phyloP scores from a whole-genome alignment of 53 echinoderm and acorn worm genomes.

The Zoroaster sp. region DNA sequence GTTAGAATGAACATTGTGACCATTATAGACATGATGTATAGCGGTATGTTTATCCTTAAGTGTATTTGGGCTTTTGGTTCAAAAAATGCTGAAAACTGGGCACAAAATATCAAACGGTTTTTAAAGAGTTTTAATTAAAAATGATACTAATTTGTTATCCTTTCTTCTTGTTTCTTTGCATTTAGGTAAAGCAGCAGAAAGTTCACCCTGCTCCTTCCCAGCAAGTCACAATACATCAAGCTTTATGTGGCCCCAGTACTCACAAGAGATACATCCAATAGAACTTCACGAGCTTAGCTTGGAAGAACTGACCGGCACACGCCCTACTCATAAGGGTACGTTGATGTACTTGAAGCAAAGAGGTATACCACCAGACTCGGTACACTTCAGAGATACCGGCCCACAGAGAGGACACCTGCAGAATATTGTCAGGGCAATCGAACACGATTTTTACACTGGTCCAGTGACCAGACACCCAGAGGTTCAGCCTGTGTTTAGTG shows the following conservation, averaged over 20 bases:
- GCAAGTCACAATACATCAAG: background rate
- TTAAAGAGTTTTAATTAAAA: too few species aligned
- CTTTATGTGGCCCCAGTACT: slow-evolving; percentile 37
- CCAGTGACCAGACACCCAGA: slow-evolving; percentile 25
- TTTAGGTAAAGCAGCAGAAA: background rate
- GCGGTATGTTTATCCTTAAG: too few species aligned
- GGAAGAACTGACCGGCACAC: slow-evolving; percentile 74
- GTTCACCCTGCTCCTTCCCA: background rate
- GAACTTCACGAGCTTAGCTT: slow-evolving; percentile 70
- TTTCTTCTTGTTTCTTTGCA: background rate
- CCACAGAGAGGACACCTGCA: slow-evolving; percentile 9
- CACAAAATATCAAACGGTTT: too few species aligned
- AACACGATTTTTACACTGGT: slow-evolving; percentile 46
- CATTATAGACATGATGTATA: too few species aligned
- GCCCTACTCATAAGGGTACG: slow-evolving; percentile 59
- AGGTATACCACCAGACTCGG: slow-evolving; percentile 30
- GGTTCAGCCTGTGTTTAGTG: slow-evolving; percentile 22
- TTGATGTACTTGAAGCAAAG: slow-evolving; percentile 75
- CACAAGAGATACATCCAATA: slow-evolving; percentile 47
- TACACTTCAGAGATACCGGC: slow-evolving; percentile 7
- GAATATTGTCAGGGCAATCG: slow-evolving; percentile 24
- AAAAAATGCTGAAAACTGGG: too few species aligned
- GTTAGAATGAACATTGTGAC: too few species aligned
- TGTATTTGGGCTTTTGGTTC: too few species aligned
- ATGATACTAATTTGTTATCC: background rate